Evolutionary conservation across 2,888 invertebrate genomes (phyloP).

Genomic region (Dinocampus coccinellae): DNA sequence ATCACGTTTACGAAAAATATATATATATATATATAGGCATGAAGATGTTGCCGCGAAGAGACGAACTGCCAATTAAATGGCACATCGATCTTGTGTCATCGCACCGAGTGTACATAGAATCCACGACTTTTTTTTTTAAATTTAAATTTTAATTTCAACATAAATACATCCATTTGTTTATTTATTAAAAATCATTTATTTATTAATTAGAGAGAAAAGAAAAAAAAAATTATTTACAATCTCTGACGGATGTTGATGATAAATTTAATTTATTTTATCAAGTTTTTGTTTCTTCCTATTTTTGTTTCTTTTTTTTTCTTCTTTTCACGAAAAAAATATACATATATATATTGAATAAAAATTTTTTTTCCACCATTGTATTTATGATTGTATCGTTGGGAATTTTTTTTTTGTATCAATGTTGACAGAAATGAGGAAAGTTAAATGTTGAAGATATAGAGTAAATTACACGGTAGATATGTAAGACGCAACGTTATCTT

Average conservation of each 20-base stretch:
- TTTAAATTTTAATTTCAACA: background rate
- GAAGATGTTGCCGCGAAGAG: slow-evolving; percentile 25
- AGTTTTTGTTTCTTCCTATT: too few relatives aligned
- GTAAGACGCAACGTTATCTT: slow-evolving; percentile 68
- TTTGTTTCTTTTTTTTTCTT: too few relatives aligned
- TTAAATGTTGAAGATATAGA: slow-evolving; percentile 48
- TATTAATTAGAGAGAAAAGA: too few relatives aligned
- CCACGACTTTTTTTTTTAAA: background rate
- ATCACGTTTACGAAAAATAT: slow-evolving; percentile 9
- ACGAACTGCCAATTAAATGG: slow-evolving; percentile 56
- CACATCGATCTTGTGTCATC: slow-evolving; percentile 54
- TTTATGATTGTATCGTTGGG: background rate
- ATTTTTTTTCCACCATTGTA: background rate
- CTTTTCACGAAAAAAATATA: too few relatives aligned
- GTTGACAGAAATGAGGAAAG: slow-evolving; percentile 42
- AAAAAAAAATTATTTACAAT: too few relatives aligned
- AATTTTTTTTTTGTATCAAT: background rate
- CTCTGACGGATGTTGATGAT: too few relatives aligned
- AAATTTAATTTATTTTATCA: too few relatives aligned
- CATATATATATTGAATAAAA: background rate
- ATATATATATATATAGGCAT: background rate
- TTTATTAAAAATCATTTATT: too few relatives aligned
- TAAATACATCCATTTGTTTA: too few relatives aligned
- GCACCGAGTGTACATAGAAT: slow-evolving; percentile 42
- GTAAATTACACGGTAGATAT: slow-evolving; percentile 57